Evolutionary conservation across 37 sponge, comb jelly and placozoan species (phyloP), one percentile per base, ranked within the genome.

Genomic region (Beroe ovata): DNA sequence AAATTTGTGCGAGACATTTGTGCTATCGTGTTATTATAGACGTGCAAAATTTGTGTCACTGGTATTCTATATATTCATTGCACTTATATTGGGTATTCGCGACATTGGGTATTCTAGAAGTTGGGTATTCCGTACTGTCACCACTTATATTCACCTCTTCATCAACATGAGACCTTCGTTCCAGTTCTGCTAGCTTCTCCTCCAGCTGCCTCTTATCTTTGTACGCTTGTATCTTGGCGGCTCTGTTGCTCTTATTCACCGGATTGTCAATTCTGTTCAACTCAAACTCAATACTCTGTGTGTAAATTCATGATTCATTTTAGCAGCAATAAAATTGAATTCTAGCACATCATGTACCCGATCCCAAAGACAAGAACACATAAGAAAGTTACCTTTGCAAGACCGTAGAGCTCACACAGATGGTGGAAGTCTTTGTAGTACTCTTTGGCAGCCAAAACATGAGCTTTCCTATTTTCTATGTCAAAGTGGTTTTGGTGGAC

Each of bases 361-460:
- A n/a, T n/a, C n/a, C n/a, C n/a, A n/a, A n/a, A n/a, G n/a, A n/a
- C n/a, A n/a, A n/a, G n/a, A n/a, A n/a, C n/a, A n/a, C n/a, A n/a
- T n/a, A n/a, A n/a, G n/a, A n/a, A n/a, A n/a, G n/a, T 47, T 22
- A 66, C 69, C 69, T 66, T 32, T 0, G 69, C 69, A 18, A 66
- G 16, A 16, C 36, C 69, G 36, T 77, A 77, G 8, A 77, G 54
- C 47, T 77, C 29, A 40, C 84, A 77, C 28, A 77, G 42, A 19
- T 77, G 84, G 84, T 77, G 84, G 22, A 77, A 77, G 54, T 77
- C 84, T 54, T 77, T 77, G 84, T 40, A 77, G 28, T 77, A 77
- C 84, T 77, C 84, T 42, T 42, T 39, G 23, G 84, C 84, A 11
- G 54, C 54, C 4, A 77, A 26, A 20, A 77, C 28, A 29, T 77